Percentiles rank a stretch among this genome's conserved stretches.
Conservation (phyloP, 2,797 vertebrate species). For the Erethizon dorsatum region DNA sequence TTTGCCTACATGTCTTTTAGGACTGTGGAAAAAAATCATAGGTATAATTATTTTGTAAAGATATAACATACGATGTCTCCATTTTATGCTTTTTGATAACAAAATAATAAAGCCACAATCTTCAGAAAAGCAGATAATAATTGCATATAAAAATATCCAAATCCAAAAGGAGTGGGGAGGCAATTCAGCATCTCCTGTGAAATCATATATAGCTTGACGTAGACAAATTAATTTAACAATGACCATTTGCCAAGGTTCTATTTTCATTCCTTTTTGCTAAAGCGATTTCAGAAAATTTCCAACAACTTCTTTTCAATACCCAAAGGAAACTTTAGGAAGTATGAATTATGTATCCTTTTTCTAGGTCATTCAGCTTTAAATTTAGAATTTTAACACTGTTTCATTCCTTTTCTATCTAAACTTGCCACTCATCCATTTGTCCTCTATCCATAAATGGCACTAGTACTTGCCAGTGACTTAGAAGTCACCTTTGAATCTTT, state of each 20-base stretch:
- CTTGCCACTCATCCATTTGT: too few species aligned
- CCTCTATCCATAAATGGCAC: background rate
- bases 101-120: slow-evolving; percentile 7
- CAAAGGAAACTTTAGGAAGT: slow-evolving; percentile 2
- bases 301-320: slow-evolving; percentile 53
- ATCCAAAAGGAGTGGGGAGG: background rate
- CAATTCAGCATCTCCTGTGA: slow-evolving; percentile 13
- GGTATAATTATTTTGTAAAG: slow-evolving; percentile 21
- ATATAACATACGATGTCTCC: background rate
- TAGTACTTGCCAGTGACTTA: background rate
- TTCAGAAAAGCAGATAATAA: slow-evolving; percentile 47
- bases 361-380: background rate
- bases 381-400: background rate
- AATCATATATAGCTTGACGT: slow-evolving; percentile 16
- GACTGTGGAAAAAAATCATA: background rate
- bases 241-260: slow-evolving; percentile 18
- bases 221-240: slow-evolving; percentile 61
- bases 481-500: background rate
- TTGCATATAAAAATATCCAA: slow-evolving; percentile 22
- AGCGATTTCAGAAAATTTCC: slow-evolving; percentile 52
- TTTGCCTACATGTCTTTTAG: background rate
- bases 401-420: background rate
- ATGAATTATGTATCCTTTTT: slow-evolving; percentile 4
- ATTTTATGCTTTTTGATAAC: slow-evolving; percentile 29
- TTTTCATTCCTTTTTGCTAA: slow-evolving; percentile 51